Base-by-base conservation (phyloP, 2,113 vertebrate species). In the Numenius arquata region DNA sequence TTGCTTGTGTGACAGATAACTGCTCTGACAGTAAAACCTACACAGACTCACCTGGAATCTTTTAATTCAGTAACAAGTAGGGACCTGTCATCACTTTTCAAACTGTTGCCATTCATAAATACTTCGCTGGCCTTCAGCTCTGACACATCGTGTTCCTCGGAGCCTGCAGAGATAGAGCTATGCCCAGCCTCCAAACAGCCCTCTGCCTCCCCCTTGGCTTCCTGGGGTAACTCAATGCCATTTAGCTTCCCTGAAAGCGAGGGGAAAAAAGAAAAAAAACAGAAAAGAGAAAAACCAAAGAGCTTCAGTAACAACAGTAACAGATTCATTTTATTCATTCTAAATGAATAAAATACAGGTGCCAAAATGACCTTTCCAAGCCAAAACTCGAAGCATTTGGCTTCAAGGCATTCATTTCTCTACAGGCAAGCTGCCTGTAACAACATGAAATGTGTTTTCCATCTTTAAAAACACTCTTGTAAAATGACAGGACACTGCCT, bases 61-160 rank as follows among this genome's bases (percentile, higher is more conserved):
- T 97, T 96, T 10, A 93, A 79, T 56, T 98, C 93, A 74, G 71
- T 45, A 26, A 80, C 96, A 36, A 98, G 97, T 11, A 96, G 86
- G 91, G 80, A 95, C 4, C 75, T 77, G 34, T 95, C 95, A 4
- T 98, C 97, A 61, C 96, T 98, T 48, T 98, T 97, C 95, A 98
- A 97, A 23, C 85, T 41, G 6, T 98, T 95, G 27, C 98, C 98
- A 48, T 99, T 99, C 74, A 98, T 83, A 53, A 98, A 96, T 74
- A 97, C 85, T 74, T 95, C 74, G 34, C 85, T 92, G 21, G 83
- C 53, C 27, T 97, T 91, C 40, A 65, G 56, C 48, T n/a, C 9
- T 12, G 70, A 55, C 34, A 70, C 36, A 19, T 96, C 34, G 36
- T 62, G 83, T 12, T 89, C 83, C 38, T 67, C 81, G 23, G 47